Evolutionary conservation across 2,113 vertebrate species (phyloP), one percentile per base, ranked within the genome.

Genomic region (Dryoscopus gambensis): DNA sequence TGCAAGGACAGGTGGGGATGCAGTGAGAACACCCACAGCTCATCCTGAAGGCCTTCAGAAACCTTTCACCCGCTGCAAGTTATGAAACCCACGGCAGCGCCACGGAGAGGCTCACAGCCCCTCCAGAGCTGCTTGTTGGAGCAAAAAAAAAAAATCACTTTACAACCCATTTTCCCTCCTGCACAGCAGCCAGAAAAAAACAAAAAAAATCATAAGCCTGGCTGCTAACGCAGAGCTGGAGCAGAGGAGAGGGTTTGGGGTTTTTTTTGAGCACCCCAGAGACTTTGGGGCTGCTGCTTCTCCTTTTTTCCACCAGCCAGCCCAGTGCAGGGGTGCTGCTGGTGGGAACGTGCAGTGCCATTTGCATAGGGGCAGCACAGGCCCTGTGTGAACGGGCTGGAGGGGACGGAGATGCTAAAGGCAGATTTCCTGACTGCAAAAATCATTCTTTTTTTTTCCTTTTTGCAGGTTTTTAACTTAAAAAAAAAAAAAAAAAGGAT

Each of bases 1-100:
- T 98, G 94, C 5, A 92, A 86, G 97, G 89, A 89, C 39, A 89
- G 19, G 73, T 2, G 73, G 31, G 49, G 21, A 56, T n/a, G 70
- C 28, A 67, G 37, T 76, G 7, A 85, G 50, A 19, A 71, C 39
- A 60, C 19, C 39, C 11, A 12, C 8, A 1, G 50, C 65, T 87
- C 50, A 2, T 7, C 56, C 6, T 0, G 0, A 15, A 13, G n/a
- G 24, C 8, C 25, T 85, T 39, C 6, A 60, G 13, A 79, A 84
- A 59, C 21, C 31, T 47, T 65, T 47, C 44, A 6, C 9, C 15
- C 50, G 13, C 3, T 2, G 40, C 55, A 87, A 91, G 65, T 46
- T 21, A 10, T 16, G 56, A 91, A 78, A 77, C 19, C 44, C 69
- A 60, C 81, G 60, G 57, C 40, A 5, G 7, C 69, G 63, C 23